Evolutionary conservation across 2,113 vertebrate genomes (phyloP).

Genomic region (Oxyura jamaicensis): DNA sequence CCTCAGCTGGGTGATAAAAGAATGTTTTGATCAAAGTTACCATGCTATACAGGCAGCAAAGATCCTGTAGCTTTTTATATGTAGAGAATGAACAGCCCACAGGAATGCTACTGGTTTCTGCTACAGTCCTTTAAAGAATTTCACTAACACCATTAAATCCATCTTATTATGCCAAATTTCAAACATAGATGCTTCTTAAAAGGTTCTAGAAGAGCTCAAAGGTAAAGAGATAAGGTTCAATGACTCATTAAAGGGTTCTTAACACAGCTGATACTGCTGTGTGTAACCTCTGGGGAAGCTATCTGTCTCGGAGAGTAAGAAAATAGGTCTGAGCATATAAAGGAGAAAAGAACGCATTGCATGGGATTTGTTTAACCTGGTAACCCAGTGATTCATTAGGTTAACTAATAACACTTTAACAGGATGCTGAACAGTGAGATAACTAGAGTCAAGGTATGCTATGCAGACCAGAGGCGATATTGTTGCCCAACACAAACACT

Average conservation of each 20-base stretch:
- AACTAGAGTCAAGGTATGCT: not conserved
- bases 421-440: not conserved
- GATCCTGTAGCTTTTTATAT: not conserved
- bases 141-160: not conserved
- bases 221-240: not conserved
- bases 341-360: not conserved
- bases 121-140: not conserved
- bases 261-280: not conserved
- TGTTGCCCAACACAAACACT: not conserved
- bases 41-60: not conserved
- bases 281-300: not conserved
- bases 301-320: not conserved
- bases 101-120: not conserved
- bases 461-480: not conserved
- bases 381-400: not conserved
- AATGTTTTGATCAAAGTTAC: not conserved
- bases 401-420: not conserved
- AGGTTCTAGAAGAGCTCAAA: too few relatives aligned
- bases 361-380: not conserved
- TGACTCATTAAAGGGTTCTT: not conserved
- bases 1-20: not conserved
- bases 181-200: not conserved
- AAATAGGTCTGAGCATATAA: not conserved
- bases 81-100: not conserved
- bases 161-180: not conserved